Base-by-base conservation (phyloP, 2,113 vertebrate genomes). In the Suncus etruscus region DNA sequence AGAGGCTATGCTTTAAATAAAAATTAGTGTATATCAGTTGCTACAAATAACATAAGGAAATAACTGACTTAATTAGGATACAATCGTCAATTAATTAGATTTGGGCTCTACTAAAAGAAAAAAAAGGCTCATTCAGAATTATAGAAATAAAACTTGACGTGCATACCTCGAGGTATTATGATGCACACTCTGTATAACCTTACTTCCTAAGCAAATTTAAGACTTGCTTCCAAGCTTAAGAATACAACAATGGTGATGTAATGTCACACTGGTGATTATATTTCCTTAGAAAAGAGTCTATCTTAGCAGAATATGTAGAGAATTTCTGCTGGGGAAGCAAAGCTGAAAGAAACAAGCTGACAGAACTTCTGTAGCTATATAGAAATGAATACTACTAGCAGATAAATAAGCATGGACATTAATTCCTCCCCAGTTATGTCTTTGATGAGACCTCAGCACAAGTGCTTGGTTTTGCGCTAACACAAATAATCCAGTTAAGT, bases 21-120 rank as follows among this genome's bases (percentile, higher is more conserved):
- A 86, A 93, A 70, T 22, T 61, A 39, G 14, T 50, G 27, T 22
- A 11, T 3, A 54, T 54, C 65, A 69, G 6, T 69, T 27, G 11
- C 77, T 18, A 31, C 24, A 54, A 82, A 45, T 48, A 5, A 63
- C 2, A 1, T 25, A 68, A 78, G 61, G 45, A 72, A 88, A 29
- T 31, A 83, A 83, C 0, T 39, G 25, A 18, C 61, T 72, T 72
- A 66, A 39, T 11, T 15, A 50, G 22, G 20, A 86, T 74, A 11
- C 14, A 29, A n/a, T 22, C 39, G 5, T 39, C 3, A 39, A 39
- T 39, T 39, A 39, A 39, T 39, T 39, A 54, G 18, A 77, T 39
- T 83, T 82, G n/a, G 58, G 22, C 31, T 85, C 22, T 61, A 8
- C 31, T 66, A 76, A 68, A 82, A 68, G 39, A 39, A 79, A 92